These are phyloP conservation scores for Leptoclinus maculatus DNA, from an alignment of 2,797 vertebrate species.

Conservation along the genomic window DNA sequence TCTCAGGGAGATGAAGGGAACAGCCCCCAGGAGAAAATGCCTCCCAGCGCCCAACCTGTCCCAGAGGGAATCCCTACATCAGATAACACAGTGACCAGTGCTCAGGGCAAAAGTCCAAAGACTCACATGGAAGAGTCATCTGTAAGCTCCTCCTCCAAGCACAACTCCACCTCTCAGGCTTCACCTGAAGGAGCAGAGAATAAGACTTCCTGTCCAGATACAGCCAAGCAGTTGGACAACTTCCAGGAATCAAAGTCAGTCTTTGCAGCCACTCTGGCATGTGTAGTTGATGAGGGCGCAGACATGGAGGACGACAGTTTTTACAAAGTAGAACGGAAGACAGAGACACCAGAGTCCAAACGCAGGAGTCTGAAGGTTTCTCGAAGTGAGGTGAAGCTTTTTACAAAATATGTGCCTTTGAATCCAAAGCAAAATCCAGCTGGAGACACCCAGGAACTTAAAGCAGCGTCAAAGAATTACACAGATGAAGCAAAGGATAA, in stretches of 20 bases:
- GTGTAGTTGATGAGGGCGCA: conserved; percentile 22
- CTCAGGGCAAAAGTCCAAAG: conserved; percentile 58
- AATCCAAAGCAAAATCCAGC: conserved; percentile 31
- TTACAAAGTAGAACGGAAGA: conserved; percentile 76
- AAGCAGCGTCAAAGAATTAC: conserved; percentile 3
- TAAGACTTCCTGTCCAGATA: conserved; percentile 34
- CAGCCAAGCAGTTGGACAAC: conserved; percentile 33
- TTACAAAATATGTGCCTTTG: conserved; percentile 75
- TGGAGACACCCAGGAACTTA: conserved; percentile 10
- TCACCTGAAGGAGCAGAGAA: conserved; percentile 65
- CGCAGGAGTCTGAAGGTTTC: conserved; percentile 82
- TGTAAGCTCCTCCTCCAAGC: conserved; percentile 59
- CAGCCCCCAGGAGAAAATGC: conserved; percentile 49
- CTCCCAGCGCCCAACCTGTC: conserved; percentile 34
- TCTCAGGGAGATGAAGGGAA: conserved; percentile 65
- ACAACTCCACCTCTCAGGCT: conserved; percentile 41
- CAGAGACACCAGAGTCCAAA: conserved; percentile 82
- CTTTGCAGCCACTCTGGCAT: not conserved
- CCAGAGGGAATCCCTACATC: conserved; percentile 44
- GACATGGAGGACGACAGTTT: conserved; percentile 69
- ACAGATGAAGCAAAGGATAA: conserved; percentile 44
- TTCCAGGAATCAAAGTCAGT: conserved; percentile 41
- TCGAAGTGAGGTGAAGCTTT: conserved; percentile 77
- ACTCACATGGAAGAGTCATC: conserved; percentile 34
- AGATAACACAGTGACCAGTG: conserved; percentile 30